Evolutionary conservation across 2,888 invertebrate genomes (phyloP), one percentile per base, ranked within the genome.

Genomic region (Drosophila recens): DNA sequence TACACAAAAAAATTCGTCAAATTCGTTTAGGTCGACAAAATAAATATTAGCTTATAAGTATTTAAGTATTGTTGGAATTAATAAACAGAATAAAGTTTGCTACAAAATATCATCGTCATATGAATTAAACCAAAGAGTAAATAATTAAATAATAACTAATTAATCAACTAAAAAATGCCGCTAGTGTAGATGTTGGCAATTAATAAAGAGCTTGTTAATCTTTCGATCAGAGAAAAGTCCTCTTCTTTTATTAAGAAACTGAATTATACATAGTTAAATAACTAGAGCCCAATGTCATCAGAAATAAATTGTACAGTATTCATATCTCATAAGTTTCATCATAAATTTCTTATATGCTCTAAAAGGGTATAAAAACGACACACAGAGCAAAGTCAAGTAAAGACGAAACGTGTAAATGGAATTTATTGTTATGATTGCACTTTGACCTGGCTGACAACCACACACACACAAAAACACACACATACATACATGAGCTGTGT

Each of bases 371-470:
- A 8, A 36, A 45, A 49, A 33, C 15, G 46, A 57, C n/a, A 46
- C 36, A 57, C 56, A 34, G 34, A 27, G 17, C 9, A 23, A 23
- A 59, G 72, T 45, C 69, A 73, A 67, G 69, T 58, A 42, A 65
- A 67, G 79, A 75, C 63, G 58, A 64, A 81, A 82, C 66, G 69
- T 79, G 79, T 68, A 87, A 84, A 82, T 82, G 56, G 66, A 83
- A 83, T 84, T 87, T 83, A 83, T 84, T 79, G 87, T 87, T 79
- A 82, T 79, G 77, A 87, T 82, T 83, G 87, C 82, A 84, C 72
- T 81, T 79, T 79, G 73, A 70, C 73, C 73, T 52, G 56, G 23
- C 48, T 51, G 42, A 52, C 13, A 52, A 51, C 58, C 43, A 46
- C 17, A 33, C 30, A 63, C 10, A 53, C 13, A 38, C 23, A 58